Percentiles rank a stretch among this genome's conserved stretches.
Evolutionary conservation across 2,888 invertebrate genomes (phyloP).

Genomic region (Aporophyla nigra): DNA sequence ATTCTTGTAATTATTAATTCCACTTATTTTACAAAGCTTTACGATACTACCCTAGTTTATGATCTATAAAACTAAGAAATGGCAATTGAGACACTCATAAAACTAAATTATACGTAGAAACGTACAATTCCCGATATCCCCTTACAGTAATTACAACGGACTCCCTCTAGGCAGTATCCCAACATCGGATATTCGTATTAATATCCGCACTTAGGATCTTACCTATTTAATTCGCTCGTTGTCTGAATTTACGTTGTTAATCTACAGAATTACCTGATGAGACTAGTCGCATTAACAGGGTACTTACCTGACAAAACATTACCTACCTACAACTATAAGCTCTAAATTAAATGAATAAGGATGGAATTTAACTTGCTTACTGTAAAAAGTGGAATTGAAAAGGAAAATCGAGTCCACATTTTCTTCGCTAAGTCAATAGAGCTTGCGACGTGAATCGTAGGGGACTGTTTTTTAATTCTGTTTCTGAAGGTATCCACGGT

Average conservation of each 20-base stretch:
- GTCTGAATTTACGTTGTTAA: slow-evolving; percentile 78
- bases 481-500: neutral
- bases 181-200: slow-evolving; percentile 66
- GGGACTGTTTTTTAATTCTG: slow-evolving; percentile 17
- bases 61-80: slow-evolving; percentile 22
- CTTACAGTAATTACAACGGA: slow-evolving; percentile 57
- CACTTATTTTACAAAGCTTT: slow-evolving; percentile 20
- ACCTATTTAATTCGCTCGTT: slow-evolving; percentile 76
- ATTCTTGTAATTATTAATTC: slow-evolving; percentile 9
- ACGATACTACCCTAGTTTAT: slow-evolving; percentile 12
- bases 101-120: slow-evolving; percentile 22
- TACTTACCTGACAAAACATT: slow-evolving; percentile 10
- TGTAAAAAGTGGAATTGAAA: slow-evolving; percentile 21
- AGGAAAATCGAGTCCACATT: slow-evolving; percentile 29
- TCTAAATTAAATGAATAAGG: slow-evolving; percentile 20
- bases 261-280: slow-evolving; percentile 74
- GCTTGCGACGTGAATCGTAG: slow-evolving; percentile 7
- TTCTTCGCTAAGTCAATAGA: slow-evolving; percentile 32
- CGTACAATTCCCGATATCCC: slow-evolving; percentile 37
- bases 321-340: neutral
- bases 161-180: slow-evolving; percentile 61
- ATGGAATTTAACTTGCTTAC: slow-evolving; percentile 21
- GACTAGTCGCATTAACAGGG: slow-evolving; percentile 45
- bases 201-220: slow-evolving; percentile 72
- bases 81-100: slow-evolving; percentile 24